Evolutionary conservation across 2,113 vertebrate genomes (phyloP), one percentile per base, ranked within the genome.

Genomic region (Rutilus rutilus): DNA sequence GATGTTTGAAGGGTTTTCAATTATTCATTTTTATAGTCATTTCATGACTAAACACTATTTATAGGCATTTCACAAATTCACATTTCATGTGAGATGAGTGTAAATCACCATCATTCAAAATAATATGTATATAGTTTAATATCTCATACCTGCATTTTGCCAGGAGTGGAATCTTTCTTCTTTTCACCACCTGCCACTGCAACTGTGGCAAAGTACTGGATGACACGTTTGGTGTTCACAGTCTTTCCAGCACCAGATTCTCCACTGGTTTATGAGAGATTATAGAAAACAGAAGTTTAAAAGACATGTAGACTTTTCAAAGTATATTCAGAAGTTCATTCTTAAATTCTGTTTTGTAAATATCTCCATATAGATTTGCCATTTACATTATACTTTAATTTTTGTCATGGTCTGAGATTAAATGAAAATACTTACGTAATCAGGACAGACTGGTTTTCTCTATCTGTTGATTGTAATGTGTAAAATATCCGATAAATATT

Each of bases 351-450:
- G 4, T 36, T 36, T 36, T 36, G 33, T 36, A 36, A 36, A 36
- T 36, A 36, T 36, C 30, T 30, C 30, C 33, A 36, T 36, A 36
- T 36, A 36, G 33, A 36, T 36, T 36, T 36, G 0, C 33, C 33
- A 36, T 36, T 36, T 36, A 36, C 33, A 5, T 30, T 36, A 36
- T 36, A 36, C 33, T 36, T 36, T 36, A 36, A 36, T 36, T 36
- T 36, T 36, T 36, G 33, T 36, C 33, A 36, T 36, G 33, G 4
- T 36, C 33, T 36, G 33, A 36, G 33, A 30, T 30, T 30, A 30
- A 30, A 30, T 30, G 30, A 30, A 30, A 30, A 85, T 78, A 94
- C 95, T 92, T 89, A 95, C 92, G 93, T 95, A 87, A 95, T 94
- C 69, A 95, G 91, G 84, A 95, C 91, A 84, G 94, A 95, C 87